Percentiles rank a stretch among this genome's conserved stretches.
Conservation (phyloP, 2,888 invertebrate species). For the Mellilla xanthometata region DNA sequence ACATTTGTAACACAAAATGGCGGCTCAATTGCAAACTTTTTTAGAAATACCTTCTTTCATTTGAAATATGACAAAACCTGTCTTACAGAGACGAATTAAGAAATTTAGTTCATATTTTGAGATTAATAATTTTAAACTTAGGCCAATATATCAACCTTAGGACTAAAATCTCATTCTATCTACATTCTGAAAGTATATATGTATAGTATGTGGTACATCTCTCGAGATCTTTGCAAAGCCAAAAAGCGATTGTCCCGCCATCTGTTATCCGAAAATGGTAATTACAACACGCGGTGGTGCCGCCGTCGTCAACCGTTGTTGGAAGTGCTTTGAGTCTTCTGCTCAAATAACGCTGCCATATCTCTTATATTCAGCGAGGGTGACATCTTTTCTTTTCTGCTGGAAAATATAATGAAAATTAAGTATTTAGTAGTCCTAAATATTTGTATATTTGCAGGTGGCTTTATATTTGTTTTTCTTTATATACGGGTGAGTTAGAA, state of each 20-base stretch:
- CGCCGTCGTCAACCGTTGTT: slow-evolving; percentile 49
- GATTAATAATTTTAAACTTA: too few relatives aligned
- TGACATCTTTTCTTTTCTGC: slow-evolving; percentile 86
- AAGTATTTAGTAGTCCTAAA: neutral
- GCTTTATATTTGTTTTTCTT: too few relatives aligned
- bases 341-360: slow-evolving; percentile 92
- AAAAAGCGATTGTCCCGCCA: slow-evolving; percentile 18
- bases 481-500: too few relatives aligned
- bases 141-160: neutral
- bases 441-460: too few relatives aligned
- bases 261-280: slow-evolving; percentile 23
- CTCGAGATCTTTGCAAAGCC: neutral
- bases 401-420: slow-evolving; percentile 30
- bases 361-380: slow-evolving; percentile 90
- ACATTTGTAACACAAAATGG: too few relatives aligned
- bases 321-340: slow-evolving; percentile 78
- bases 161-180: too few relatives aligned
- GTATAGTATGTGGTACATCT: too few relatives aligned
- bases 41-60: too few relatives aligned
- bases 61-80: neutral
- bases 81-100: too few relatives aligned
- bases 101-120: neutral
- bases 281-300: neutral
- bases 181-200: too few relatives aligned
- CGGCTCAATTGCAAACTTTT: too few relatives aligned